Base-by-base conservation (phyloP, 2,888 invertebrate species). In the Rhaphigaster nebulosa region DNA sequence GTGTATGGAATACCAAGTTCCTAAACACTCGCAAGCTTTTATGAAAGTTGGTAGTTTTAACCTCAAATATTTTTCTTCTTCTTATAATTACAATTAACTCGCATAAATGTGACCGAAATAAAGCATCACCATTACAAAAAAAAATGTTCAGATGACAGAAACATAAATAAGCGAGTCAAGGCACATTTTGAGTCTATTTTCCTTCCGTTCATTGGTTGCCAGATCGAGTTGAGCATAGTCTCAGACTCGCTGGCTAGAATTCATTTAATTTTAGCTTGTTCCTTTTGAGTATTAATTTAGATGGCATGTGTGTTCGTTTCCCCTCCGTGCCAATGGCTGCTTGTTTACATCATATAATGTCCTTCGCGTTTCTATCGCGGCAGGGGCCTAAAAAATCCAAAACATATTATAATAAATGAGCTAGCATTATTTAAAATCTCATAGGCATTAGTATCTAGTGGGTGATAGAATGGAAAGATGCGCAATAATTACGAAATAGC, bases 231-330 rank as follows among this genome's bases (percentile, higher is more conserved):
- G 45, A 84, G 84, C n/a, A 45, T 50, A 84, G 84, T n/a, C 84
- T 84, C 84, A 84, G 84, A 84, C 84, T 84, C 84, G 45, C 84
- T 84, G 84, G 84, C 84, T 84, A 84, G 84, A 84, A 84, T 84
- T 84, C 84, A 84, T 84, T 84, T 84, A 84, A 84, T 84, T 84
- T 84, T 84, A 84, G 84, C 84, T 84, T 50, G 84, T 84, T 84
- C 84, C 45, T 84, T 84, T 84, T 84, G 84, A 84, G 84, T 84
- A 84, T 84, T 84, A 84, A 84, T 84, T 84, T 84, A 84, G 84
- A 84, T 84, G 84, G 45, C 84, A 84, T 41, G 45, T 84, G 84
- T 84, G 84, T 41, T 84, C 45, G 41, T 45, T 84, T 84, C 45
- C 80, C 45, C 84, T 84, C 18, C n/a, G 84, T 45, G 84, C 84